phyloP scores from a whole-genome alignment of 2,113 vertebrate genomes.

The Eublepharis macularius region DNA sequence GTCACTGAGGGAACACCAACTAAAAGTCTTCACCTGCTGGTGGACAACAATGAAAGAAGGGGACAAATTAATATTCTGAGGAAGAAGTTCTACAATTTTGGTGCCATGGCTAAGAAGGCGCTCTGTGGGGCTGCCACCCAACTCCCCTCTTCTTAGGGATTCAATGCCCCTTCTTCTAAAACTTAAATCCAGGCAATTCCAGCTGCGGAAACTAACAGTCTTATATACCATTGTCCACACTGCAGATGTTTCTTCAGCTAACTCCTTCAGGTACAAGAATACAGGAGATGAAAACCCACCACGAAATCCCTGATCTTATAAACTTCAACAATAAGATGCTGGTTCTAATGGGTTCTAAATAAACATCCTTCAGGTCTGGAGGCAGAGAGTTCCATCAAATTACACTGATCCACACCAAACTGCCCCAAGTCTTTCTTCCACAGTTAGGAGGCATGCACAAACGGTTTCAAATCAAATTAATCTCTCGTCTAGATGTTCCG shows the following conservation, averaged over 20 bases:
- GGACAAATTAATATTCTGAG: too few relatives aligned
- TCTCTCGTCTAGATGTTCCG: neutral
- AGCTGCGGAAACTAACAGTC: too few relatives aligned
- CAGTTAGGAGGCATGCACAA: neutral
- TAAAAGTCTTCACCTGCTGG: too few relatives aligned
- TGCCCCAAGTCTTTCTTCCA: neutral
- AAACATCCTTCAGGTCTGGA: neutral
- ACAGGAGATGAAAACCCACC: neutral
- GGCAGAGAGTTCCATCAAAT: neutral
- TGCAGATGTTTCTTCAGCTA: neutral
- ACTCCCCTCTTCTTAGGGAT: too few relatives aligned
- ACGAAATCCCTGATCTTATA: neutral
- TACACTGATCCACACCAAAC: neutral
- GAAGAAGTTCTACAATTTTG: too few relatives aligned
- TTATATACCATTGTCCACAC: neutral
- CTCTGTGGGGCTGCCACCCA: too few relatives aligned
- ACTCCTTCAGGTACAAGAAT: neutral
- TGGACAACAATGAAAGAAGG: too few relatives aligned
- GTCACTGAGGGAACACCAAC: too few relatives aligned
- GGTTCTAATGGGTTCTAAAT: neutral
- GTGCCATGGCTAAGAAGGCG: too few relatives aligned
- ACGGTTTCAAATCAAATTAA: neutral
- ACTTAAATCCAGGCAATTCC: too few relatives aligned
- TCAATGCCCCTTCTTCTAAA: too few relatives aligned
- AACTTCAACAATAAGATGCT: neutral